Conservation (phyloP, 35 echinoderm and acorn worm genomes). For the Ptychodera flava region DNA sequence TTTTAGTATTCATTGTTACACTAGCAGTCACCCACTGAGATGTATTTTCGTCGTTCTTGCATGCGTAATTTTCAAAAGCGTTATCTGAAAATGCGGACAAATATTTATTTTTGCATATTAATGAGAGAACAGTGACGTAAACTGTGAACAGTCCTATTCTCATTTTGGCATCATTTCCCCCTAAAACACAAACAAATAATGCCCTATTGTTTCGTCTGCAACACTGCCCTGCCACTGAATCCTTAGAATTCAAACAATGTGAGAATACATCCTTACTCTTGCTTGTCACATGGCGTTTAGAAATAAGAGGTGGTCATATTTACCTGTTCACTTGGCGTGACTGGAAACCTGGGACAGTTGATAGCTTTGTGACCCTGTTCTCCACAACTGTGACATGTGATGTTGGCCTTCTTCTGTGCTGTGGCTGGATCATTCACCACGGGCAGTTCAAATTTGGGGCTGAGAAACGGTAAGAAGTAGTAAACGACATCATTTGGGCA, state of each 20-base stretch:
- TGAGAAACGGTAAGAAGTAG: slow-evolving; percentile 26
- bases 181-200: slow-evolving; percentile 25
- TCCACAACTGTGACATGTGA: slow-evolving; percentile 74
- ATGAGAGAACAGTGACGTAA: too few species aligned
- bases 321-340: slow-evolving; percentile 7
- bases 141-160: too few species aligned
- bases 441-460: slow-evolving; percentile 82
- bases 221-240: slow-evolving; percentile 8
- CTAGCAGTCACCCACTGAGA: too few species aligned
- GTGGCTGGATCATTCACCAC: slow-evolving; percentile 6
- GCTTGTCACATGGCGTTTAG: too few species aligned
- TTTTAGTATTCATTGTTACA: too few species aligned
- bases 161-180: slow-evolving; percentile 28
- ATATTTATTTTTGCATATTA: too few species aligned
- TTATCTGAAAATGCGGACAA: too few species aligned
- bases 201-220: too few species aligned
- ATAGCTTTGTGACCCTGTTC: slow-evolving; percentile 79
- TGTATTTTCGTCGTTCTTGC: too few species aligned
- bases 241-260: not conserved
- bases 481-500: not conserved
- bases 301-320: too few species aligned
- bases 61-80: too few species aligned
- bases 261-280: not conserved
- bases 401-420: slow-evolving; percentile 45
- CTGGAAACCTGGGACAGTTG: slow-evolving; percentile 53